Conservation (phyloP, 2,888 invertebrate species). For the Ethmia dodecea region DNA sequence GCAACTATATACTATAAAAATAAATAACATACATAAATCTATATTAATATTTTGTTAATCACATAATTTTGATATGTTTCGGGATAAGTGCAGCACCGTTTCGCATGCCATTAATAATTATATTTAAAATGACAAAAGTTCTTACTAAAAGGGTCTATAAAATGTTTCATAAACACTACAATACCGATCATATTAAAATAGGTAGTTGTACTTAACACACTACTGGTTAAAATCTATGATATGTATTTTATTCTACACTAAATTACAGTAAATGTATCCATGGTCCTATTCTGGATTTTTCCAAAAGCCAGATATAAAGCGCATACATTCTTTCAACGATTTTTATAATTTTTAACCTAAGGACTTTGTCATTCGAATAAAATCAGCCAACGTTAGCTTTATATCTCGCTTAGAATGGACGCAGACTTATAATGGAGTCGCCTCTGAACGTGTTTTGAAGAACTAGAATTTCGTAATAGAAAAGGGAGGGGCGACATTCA, state of each 20-base stretch:
- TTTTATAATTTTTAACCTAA: conserved; percentile 52
- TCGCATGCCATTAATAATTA: conserved; percentile 39
- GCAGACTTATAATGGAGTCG: conserved; percentile 61
- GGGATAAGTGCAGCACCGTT: conserved; percentile 60
- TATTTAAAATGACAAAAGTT: conserved; percentile 31
- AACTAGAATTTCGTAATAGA: no score
- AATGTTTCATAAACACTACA: conserved; percentile 61
- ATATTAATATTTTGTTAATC: conserved; percentile 34
- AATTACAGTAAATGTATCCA: conserved; percentile 59
- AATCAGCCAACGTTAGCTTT: conserved; percentile 59
- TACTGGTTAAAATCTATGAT: conserved; percentile 62
- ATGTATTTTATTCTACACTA: conserved; percentile 48
- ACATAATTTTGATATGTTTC: conserved; percentile 73
- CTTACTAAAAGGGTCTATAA: conserved; percentile 56
- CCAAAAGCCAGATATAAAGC: conserved; percentile 76
- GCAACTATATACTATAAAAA: background rate
- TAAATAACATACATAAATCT: background rate
- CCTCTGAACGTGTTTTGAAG: conserved; percentile 50
- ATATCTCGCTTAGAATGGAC: conserved; percentile 72
- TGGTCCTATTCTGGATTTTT: conserved; percentile 72
- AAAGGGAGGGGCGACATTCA: no score
- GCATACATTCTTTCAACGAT: conserved; percentile 70
- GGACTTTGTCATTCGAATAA: conserved; percentile 33
- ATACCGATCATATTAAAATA: conserved; percentile 70
- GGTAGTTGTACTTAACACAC: conserved; percentile 57